These are phyloP conservation scores for Hydrotaea diabolus DNA, from an alignment of 2,888 invertebrate species.

Conservation along the genomic window DNA sequence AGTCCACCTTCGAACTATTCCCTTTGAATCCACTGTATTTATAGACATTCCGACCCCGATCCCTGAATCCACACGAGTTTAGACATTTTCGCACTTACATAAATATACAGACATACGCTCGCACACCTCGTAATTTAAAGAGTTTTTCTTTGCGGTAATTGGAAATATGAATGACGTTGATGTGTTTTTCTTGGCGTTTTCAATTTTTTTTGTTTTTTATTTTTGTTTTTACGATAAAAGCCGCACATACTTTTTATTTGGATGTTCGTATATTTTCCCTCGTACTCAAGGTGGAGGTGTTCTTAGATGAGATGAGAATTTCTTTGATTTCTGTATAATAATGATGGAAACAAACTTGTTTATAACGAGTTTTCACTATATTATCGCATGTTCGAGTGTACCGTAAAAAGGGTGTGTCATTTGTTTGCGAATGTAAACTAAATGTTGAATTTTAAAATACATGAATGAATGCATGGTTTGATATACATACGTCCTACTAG, in stretches of 20 bases:
- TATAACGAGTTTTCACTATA: slow-evolving; percentile 30
- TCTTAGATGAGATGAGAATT: slow-evolving; percentile 31
- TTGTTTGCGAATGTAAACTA: no score
- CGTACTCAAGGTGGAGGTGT: slow-evolving; percentile 36
- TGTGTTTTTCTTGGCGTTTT: slow-evolving; percentile 52
- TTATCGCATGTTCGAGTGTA: background rate
- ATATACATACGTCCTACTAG: no score
- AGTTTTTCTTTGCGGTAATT: slow-evolving; percentile 47
- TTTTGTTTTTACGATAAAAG: slow-evolving; percentile 36
- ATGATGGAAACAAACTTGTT: slow-evolving; percentile 47
- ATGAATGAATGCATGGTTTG: no score
- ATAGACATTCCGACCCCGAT: no score
- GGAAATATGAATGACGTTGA: slow-evolving; percentile 66
- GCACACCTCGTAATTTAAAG: background rate
- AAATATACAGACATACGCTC: background rate
- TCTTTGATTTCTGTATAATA: slow-evolving; percentile 30
- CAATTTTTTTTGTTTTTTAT: slow-evolving; percentile 41
- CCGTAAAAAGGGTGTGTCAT: slow-evolving; percentile 11
- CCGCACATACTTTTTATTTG: slow-evolving; percentile 31
- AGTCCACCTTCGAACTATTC: no score
- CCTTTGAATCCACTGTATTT: background rate
- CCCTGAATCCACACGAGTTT: background rate
- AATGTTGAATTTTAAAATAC: no score
- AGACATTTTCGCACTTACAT: background rate
- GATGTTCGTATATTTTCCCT: background rate